Percentiles rank a stretch among this genome's conserved stretches.
phyloP scores from a whole-genome alignment of 2,797 vertebrate species.

The Gymnoscopelus microlampas region DNA sequence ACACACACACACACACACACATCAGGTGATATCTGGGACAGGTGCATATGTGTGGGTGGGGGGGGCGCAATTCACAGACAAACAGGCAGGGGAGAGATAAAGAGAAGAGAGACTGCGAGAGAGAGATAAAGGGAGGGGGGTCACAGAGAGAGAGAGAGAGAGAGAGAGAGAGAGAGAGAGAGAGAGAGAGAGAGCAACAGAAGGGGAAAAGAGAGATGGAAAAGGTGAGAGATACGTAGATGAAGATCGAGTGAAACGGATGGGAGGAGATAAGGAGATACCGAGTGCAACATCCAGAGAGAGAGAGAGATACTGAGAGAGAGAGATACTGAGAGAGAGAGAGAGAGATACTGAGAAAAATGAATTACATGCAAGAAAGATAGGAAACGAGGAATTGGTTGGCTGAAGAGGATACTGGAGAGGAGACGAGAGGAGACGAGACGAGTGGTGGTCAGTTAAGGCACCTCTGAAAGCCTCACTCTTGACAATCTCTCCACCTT shows the following conservation, averaged over 20 bases:
- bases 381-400: slow-evolving; percentile 13
- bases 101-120: slow-evolving; percentile 30
- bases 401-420: not conserved
- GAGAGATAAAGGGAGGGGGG: slow-evolving; percentile 16
- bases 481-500: too few species aligned
- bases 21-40: slow-evolving; percentile 56
- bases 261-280: slow-evolving; percentile 52
- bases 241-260: too few species aligned
- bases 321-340: not conserved
- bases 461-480: too few species aligned
- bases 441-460: too few species aligned
- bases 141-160: slow-evolving; percentile 11
- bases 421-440: not conserved
- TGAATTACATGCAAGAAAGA: slow-evolving; percentile 13
- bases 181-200: slow-evolving; percentile 32
- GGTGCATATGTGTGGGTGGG: slow-evolving; percentile 35
- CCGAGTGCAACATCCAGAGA: slow-evolving; percentile 40
- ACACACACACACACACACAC: not conserved
- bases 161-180: slow-evolving; percentile 18
- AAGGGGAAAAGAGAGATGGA: not conserved
- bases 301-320: slow-evolving; percentile 3
- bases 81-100: slow-evolving; percentile 56
- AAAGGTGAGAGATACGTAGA: not conserved
- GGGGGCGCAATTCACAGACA: not conserved
- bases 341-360: not conserved